Evolutionary conservation across 1,140 invertebrate species (phyloP), one percentile per base, ranked within the genome.

Genomic region (Ostrea edulis): DNA sequence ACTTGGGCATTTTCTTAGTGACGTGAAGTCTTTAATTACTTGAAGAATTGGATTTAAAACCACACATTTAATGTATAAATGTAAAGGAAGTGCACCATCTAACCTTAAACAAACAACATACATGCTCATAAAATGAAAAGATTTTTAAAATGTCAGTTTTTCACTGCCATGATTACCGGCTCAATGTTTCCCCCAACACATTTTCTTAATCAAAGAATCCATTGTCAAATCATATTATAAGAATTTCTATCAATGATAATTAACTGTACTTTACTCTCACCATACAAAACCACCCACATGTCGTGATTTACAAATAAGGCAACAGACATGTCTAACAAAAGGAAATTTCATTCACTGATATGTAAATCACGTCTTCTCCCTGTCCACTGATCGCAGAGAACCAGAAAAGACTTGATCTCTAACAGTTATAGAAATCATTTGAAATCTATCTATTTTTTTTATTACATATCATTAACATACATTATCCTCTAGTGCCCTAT

Each of bases 301-400:
- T 29, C 2, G 8, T 77, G 14, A 77, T 77, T 77, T 77, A 25
- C 29, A 77, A 22, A 77, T 77, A 77, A 35, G n/a, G 68, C 12
- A 77, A 14, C 9, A 77, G 25, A 25, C 68, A 29, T 9, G 68
- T 77, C 68, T 77, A 11, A 77, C 68, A 25, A 77, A 29, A 77
- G 68, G 68, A 77, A 22, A 77, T 35, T 77, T 77, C 68, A 77
- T 77, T 77, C 68, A 77, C 29, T 77, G 68, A 35, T 77, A 77
- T 77, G 68, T 35, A 29, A 77, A 77, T 77, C 11, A 77, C 29
- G 5, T 14, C 12, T 25, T 25, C 55, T 25, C 1, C 2, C 29
- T 77, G 22, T 17, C 68, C 25, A 77, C 29, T 29, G 29, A 11
- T 77, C 68, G 2, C 29, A 77, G 11, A 77, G 4, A 77, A 9